Conservation (phyloP, 2,113 vertebrate species). For the Scortum barcoo region DNA sequence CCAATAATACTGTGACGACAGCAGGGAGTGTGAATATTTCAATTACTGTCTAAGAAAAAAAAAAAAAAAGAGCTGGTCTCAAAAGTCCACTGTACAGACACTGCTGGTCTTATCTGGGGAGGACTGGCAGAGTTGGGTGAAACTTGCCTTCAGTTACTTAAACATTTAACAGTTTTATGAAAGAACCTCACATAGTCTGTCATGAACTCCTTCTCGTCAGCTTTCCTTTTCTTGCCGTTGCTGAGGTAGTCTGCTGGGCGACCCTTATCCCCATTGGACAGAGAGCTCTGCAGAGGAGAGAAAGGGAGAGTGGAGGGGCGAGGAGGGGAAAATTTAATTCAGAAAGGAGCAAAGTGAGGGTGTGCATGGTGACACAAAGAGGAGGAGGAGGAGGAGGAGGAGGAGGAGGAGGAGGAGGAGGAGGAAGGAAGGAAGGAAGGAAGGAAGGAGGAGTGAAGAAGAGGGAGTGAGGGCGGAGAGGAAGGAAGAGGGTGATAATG, state of each 20-base stretch:
- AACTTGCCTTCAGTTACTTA: conserved; percentile 47
- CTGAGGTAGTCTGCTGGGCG: conserved; percentile 91
- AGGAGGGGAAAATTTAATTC: conserved; percentile 13
- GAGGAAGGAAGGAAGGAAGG: conserved; percentile 32
- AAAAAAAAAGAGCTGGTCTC: conserved; percentile 18
- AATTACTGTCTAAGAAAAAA: neutral
- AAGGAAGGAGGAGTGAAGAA: conserved; percentile 10
- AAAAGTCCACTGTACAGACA: conserved; percentile 6
- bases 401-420: conserved; percentile 4
- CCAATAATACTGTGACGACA: neutral
- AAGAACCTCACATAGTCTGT: conserved; percentile 89
- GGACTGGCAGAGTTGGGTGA: conserved; percentile 7
- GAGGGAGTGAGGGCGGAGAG: conserved; percentile 31
- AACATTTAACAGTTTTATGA: conserved; percentile 48
- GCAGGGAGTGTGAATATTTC: conserved; percentile 23
- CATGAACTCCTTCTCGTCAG: conserved; percentile 92
- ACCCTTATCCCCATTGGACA: conserved; percentile 90
- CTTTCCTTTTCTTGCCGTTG: conserved; percentile 94
- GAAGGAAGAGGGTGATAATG: conserved; percentile 73
- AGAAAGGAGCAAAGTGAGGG: conserved; percentile 53
- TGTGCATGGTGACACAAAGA: conserved; percentile 44
- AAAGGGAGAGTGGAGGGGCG: conserved; percentile 28
- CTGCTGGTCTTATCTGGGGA: neutral
- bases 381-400: conserved; percentile 24
- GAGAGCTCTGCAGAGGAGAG: conserved; percentile 80